Conservation (phyloP, 2,888 invertebrate genomes). For the Cataglyphis altisquamis region DNA sequence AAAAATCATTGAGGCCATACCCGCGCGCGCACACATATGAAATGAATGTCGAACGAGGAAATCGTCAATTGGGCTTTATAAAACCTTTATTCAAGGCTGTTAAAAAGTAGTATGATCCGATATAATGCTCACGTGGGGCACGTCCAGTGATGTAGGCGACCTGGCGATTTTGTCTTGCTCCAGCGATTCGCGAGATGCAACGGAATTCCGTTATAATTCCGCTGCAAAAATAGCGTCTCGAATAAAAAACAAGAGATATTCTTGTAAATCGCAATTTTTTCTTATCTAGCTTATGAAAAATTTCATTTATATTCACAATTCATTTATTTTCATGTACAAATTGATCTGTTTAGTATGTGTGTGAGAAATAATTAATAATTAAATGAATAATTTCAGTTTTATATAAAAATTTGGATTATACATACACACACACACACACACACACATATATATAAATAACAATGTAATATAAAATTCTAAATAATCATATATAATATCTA, state of each 20-base stretch:
- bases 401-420: neutral
- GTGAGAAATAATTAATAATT: neutral
- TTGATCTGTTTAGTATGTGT: neutral
- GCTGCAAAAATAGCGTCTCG: conserved; percentile 26
- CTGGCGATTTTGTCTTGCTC: conserved; percentile 49
- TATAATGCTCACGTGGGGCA: conserved; percentile 48
- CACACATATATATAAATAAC: no score
- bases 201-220: conserved; percentile 45
- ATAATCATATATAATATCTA: neutral
- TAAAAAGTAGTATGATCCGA: conserved; percentile 68
- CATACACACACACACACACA: neutral
- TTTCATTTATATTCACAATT: neutral
- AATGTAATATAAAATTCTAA: neutral
- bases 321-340: neutral
- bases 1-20: conserved; percentile 68
- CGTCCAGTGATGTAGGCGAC: conserved; percentile 32
- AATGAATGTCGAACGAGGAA: conserved; percentile 68
- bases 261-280: neutral
- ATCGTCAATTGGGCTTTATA: conserved; percentile 69
- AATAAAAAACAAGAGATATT: neutral
- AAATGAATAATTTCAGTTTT: neutral
- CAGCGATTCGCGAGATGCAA: conserved; percentile 43
- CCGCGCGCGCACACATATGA: neutral
- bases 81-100: conserved; percentile 69
- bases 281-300: neutral